Evolutionary conservation across 2,113 vertebrate species (phyloP).

Genomic region (Aegithalos caudatus): DNA sequence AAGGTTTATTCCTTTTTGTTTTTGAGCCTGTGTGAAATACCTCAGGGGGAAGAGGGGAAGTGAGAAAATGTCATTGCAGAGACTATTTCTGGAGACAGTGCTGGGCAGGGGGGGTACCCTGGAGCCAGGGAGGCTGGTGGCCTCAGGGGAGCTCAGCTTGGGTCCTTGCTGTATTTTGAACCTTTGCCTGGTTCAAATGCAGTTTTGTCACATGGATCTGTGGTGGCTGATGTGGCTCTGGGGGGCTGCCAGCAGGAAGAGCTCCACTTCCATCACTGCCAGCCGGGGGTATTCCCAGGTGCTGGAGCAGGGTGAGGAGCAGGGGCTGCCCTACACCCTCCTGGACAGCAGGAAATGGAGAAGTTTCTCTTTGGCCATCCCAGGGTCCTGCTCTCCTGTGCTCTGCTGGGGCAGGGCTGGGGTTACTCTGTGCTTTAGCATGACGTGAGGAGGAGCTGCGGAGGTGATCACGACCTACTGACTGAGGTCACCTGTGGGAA

Average conservation of each 20-base stretch:
- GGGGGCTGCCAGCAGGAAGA: background rate
- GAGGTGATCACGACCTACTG: accelerated
- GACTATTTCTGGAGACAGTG: background rate
- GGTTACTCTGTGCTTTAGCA: background rate
- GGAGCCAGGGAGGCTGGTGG: background rate
- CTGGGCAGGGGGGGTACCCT: background rate
- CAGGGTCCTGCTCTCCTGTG: background rate
- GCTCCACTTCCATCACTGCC: accelerated
- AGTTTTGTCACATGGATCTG: background rate
- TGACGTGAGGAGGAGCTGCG: background rate
- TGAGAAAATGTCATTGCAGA: background rate
- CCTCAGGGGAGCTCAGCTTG: background rate
- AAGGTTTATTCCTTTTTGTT: background rate
- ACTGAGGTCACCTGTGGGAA: accelerated
- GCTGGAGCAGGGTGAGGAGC: accelerated
- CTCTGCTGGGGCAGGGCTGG: background rate
- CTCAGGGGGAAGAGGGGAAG: background rate
- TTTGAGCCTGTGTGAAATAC: background rate
- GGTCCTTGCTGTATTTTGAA: background rate
- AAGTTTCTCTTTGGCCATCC: accelerated
- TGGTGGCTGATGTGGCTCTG: accelerated
- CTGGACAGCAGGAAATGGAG: background rate
- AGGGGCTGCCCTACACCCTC: background rate
- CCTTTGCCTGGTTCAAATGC: background rate
- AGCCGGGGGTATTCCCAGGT: accelerated